Percentiles rank a stretch among this genome's conserved stretches.
Conservation (phyloP, 2,888 invertebrate genomes). For the Eupeodes luniger region DNA sequence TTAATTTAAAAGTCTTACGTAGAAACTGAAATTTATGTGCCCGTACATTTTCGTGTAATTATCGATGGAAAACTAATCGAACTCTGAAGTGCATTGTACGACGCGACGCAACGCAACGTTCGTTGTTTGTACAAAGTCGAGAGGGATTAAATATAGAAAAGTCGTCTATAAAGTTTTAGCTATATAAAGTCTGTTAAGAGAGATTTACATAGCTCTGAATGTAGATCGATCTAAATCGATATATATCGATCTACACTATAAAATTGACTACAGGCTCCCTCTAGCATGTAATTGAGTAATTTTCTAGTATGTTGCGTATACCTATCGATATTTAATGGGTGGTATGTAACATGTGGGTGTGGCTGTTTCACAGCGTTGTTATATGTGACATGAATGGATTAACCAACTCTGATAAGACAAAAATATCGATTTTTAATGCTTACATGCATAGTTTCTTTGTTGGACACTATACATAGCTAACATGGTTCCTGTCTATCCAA, state of each 20-base stretch:
- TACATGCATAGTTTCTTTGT: neutral
- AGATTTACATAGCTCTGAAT: neutral
- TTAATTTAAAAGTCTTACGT: slow-evolving; percentile 36
- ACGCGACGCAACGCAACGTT: no score
- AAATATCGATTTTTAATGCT: slow-evolving; percentile 60
- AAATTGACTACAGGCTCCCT: slow-evolving; percentile 46
- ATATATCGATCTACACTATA: slow-evolving; percentile 13
- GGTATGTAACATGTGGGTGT: slow-evolving; percentile 57
- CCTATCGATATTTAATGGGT: slow-evolving; percentile 27
- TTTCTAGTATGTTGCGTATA: slow-evolving; percentile 55
- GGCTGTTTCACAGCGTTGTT: slow-evolving; percentile 48
- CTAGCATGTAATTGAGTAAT: slow-evolving; percentile 72
- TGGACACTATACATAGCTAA: neutral
- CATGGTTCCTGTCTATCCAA: neutral
- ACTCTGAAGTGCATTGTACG: slow-evolving; percentile 44
- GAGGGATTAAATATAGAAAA: slow-evolving; percentile 16
- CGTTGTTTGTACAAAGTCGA: slow-evolving; percentile 4
- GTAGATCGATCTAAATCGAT: slow-evolving; percentile 48
- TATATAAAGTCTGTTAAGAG: neutral
- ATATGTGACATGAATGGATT: slow-evolving; percentile 58
- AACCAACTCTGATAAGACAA: slow-evolving; percentile 45
- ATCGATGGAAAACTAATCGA: slow-evolving; percentile 74
- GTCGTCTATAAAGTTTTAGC: neutral
- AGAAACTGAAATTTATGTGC: neutral
- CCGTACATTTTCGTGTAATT: slow-evolving; percentile 60